Conservation (phyloP, 2,888 invertebrate species). For the Dryococelus australis region DNA sequence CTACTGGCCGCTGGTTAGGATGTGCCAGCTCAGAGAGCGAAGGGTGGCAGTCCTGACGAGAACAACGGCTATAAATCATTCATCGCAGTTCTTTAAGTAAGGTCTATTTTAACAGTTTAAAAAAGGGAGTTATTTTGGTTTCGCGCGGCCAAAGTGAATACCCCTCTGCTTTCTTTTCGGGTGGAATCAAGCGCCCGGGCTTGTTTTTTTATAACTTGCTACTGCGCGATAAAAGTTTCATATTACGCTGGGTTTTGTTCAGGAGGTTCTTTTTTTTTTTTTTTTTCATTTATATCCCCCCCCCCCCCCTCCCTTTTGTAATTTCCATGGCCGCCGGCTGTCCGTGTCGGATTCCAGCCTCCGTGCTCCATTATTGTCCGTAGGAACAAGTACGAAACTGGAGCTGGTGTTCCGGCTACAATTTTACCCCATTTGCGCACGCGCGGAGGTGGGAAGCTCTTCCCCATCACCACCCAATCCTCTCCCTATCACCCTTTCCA, state of each 20-base stretch:
- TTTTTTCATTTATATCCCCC: not conserved
- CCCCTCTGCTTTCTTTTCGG: not conserved
- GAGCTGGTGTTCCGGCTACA: not conserved
- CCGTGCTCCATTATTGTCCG: not conserved
- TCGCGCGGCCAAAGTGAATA: not conserved
- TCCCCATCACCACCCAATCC: too few species aligned
- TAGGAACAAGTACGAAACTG: not conserved
- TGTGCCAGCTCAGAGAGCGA: not conserved
- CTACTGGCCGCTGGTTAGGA: too few species aligned
- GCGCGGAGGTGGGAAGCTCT: too few species aligned
- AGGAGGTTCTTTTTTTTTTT: not conserved
- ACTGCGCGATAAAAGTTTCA: not conserved
- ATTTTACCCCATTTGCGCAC: too few species aligned
- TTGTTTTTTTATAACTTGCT: not conserved
- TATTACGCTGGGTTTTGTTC: not conserved
- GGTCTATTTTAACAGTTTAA: not conserved
- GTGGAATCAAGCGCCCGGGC: not conserved
- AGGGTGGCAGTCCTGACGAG: not conserved
- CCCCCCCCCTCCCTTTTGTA: not conserved
- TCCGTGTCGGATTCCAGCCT: not conserved
- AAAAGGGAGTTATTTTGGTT: not conserved
- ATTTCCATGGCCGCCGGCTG: not conserved
- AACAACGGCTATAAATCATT: conserved; percentile 16
- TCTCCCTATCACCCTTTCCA: too few species aligned
- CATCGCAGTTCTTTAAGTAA: not conserved